Base-by-base conservation (phyloP, 2,113 vertebrate species). In the Dasypus novemcinctus region DNA sequence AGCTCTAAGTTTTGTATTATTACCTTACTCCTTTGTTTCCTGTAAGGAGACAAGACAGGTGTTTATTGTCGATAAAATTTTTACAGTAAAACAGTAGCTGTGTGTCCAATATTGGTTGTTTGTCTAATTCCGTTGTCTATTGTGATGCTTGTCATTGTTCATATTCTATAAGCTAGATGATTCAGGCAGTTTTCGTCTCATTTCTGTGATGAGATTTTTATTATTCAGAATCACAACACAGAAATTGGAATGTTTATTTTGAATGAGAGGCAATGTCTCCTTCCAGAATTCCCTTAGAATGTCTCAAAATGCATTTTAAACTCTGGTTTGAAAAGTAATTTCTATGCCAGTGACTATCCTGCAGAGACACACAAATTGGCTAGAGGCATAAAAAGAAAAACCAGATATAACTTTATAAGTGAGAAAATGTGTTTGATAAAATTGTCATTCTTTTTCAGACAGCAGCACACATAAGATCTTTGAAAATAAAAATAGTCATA, bases 161-260 rank as follows among this genome's bases (percentile, higher is more conserved):
- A 63, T 74, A 91, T 69, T 38, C 95, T 91, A 46, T 41, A 41
- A 96, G 29, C 18, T 59, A 78, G 33, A 95, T n/a, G 71, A 81
- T 54, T 46, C 11, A 78, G 95, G n/a, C n/a, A 83, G 95, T 97
- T 98, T 97, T 94, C 38, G 96, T 95, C 64, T 83, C 75, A 91
- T 93, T 97, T 68, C 3, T n/a, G 38, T 49, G 84, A 46, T 52
- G 81, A 81, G 38, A 71, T 78, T 97, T 96, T 96, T 88, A 96
- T 97, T 96, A 90, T 94, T 95, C 33, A 79, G 46, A 97, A 98
- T 95, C 93, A 82, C 61, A 85, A n/a, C 43, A 80, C 36, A 79
- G 69, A 93, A 95, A 72, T 43, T 5, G 0, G n/a, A 52, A 72
- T 81, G 61, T 49, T 91, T 98, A 74, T 85, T 97, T 96, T 95